Base-by-base conservation (phyloP, 2,113 vertebrate species). In the Scalopus aquaticus region DNA sequence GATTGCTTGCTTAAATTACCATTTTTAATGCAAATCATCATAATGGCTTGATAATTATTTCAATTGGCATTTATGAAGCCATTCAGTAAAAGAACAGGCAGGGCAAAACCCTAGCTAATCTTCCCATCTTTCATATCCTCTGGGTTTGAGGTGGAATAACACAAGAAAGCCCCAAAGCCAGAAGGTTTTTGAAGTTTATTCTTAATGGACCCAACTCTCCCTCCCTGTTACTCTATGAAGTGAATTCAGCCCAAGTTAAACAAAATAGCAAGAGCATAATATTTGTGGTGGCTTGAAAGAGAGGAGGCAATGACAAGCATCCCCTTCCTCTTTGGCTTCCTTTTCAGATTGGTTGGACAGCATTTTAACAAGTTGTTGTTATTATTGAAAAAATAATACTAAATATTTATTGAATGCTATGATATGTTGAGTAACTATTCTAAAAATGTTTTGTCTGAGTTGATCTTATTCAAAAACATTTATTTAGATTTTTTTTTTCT, bases 31-130 rank as follows among this genome's bases (percentile, higher is more conserved):
- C 97, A 97, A 97, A 97, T 97, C 97, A 87, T 96, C 93, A 90
- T 95, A 96, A 93, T 91, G 83, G 83, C 85, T 98, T 98, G 95
- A 97, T 91, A 96, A 77, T 95, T 95, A 96, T 96, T 98, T 97
- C 95, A 95, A 96, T 72, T 95, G 94, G 96, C 72, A 69, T 96
- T 91, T 96, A 91, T 91, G 88, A 90, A 74, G 24, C 93, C 93
- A 96, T 96, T 98, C 97, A 98, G 95, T 95, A 69, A 81, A 94
- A 84, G 13, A 56, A 60, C 46, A 81, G 72, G 81, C 72, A 85
- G 84, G 77, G 89, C 65, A 35, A 78, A 97, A 85, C 91, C 82
- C 74, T 84, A 7, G 3, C n/a, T 95, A 95, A 96, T 93, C 93
- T 95, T 93, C 96, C 93, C 94, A 95, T 96, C 91, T 97, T 89